A percentile compares a stretch with the other conserved stretches of the same genome.
Evolutionary conservation across 2,113 vertebrate species (phyloP).

Genomic region (Dinomys branickii): DNA sequence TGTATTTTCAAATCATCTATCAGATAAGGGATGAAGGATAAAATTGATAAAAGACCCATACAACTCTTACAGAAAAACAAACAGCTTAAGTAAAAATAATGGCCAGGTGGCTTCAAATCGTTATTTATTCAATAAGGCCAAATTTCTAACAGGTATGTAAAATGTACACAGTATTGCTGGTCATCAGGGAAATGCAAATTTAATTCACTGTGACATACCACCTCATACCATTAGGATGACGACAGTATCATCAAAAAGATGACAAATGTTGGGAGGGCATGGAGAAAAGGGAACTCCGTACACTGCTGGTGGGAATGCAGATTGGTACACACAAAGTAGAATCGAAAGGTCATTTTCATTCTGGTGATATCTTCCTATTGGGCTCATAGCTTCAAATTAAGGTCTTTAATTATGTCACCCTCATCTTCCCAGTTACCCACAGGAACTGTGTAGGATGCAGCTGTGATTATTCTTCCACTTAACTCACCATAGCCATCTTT

Average conservation of each 20-base stretch:
- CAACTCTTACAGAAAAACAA: not conserved
- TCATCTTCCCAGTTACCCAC: not conserved
- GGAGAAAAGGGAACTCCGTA: not conserved
- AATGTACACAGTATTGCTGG: not conserved
- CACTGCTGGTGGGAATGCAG: not conserved
- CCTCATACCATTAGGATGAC: not conserved
- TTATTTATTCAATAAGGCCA: not conserved
- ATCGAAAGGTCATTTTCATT: conserved; percentile 13
- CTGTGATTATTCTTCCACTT: not conserved
- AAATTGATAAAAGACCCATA: not conserved
- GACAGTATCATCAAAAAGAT: not conserved
- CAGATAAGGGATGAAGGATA: not conserved
- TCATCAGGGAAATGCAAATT: not conserved
- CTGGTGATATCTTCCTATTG: not conserved
- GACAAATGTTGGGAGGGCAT: not conserved
- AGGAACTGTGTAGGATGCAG: not conserved
- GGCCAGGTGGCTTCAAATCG: not conserved
- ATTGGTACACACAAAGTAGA: not conserved
- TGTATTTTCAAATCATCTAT: not conserved
- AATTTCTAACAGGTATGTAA: not conserved
- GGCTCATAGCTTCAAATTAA: not conserved
- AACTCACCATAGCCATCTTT: not conserved
- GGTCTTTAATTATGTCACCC: not conserved
- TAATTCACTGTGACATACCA: not conserved
- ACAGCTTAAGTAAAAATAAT: not conserved